These are phyloP conservation scores for Choloepus hoffmanni DNA, from an alignment of 2,113 vertebrate genomes.

Conservation along the genomic window DNA sequence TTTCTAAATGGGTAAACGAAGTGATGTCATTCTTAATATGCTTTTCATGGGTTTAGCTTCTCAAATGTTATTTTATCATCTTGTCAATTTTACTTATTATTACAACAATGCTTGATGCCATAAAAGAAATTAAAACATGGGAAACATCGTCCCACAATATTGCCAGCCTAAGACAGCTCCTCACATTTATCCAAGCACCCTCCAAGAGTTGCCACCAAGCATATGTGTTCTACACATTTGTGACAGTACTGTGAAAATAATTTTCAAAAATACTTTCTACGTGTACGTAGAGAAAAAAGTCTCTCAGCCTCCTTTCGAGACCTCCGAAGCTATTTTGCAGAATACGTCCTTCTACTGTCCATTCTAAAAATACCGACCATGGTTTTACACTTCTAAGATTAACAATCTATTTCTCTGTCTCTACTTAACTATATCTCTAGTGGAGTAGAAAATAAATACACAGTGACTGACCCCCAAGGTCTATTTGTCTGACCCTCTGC, in stretches of 20 bases:
- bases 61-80: conserved; percentile 59
- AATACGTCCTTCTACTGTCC: not conserved
- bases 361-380: not conserved
- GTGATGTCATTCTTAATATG: conserved; percentile 62
- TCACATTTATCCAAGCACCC: not conserved
- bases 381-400: not conserved
- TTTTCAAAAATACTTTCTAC: conserved; percentile 2
- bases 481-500: not conserved
- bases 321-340: not conserved
- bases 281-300: not conserved
- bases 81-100: conserved; percentile 63
- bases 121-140: conserved; percentile 52
- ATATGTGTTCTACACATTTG: not conserved
- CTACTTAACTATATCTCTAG: not conserved
- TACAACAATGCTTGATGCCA: conserved; percentile 57
- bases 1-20: not conserved
- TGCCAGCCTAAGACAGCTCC: not conserved
- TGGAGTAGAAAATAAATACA: not conserved
- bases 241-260: not conserved
- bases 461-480: not conserved
- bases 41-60: conserved; percentile 54
- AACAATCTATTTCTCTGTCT: not conserved
- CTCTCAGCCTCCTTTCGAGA: not conserved
- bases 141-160: conserved; percentile 34
- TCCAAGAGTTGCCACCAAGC: not conserved